Evolutionary conservation across 2,797 vertebrate species (phyloP).

Genomic region (Protonibea diacanthus): DNA sequence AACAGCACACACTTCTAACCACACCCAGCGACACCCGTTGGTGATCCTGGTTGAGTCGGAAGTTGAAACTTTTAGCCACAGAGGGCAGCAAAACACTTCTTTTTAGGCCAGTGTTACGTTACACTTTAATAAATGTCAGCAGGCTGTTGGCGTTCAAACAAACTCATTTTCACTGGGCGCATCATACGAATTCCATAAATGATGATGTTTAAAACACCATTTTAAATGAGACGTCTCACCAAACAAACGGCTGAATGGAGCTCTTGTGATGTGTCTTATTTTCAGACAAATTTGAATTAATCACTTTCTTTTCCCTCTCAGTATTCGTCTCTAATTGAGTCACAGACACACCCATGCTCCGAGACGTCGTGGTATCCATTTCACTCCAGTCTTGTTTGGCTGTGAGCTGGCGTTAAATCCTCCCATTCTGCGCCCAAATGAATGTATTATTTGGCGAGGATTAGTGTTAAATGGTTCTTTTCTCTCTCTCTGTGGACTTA

Average conservation of each 20-base stretch:
- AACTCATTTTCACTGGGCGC: neutral
- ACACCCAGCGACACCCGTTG: too few species aligned
- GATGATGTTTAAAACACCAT: neutral
- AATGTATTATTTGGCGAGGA: conserved; percentile 72
- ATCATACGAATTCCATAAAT: neutral
- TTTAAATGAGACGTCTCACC: neutral
- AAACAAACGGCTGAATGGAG: conserved; percentile 13
- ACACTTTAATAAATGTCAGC: neutral
- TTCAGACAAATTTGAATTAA: conserved; percentile 19
- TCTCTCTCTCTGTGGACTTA: conserved; percentile 62
- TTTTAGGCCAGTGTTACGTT: neutral
- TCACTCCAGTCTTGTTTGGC: conserved; percentile 57
- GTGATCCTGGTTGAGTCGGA: neutral
- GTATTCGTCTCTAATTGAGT: conserved; percentile 31
- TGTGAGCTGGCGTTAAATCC: conserved; percentile 76
- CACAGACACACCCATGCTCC: conserved; percentile 17
- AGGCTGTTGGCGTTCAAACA: neutral
- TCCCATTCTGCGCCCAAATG: conserved; percentile 69
- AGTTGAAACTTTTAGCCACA: neutral
- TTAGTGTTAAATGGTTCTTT: conserved; percentile 76
- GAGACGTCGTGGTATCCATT: conserved; percentile 50
- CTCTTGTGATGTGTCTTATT: conserved; percentile 1
- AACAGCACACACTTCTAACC: too few species aligned
- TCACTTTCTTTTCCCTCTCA: neutral
- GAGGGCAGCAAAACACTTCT: neutral